phyloP scores from a whole-genome alignment of 1,140 invertebrate genomes.

The Ooceraea biroi region DNA sequence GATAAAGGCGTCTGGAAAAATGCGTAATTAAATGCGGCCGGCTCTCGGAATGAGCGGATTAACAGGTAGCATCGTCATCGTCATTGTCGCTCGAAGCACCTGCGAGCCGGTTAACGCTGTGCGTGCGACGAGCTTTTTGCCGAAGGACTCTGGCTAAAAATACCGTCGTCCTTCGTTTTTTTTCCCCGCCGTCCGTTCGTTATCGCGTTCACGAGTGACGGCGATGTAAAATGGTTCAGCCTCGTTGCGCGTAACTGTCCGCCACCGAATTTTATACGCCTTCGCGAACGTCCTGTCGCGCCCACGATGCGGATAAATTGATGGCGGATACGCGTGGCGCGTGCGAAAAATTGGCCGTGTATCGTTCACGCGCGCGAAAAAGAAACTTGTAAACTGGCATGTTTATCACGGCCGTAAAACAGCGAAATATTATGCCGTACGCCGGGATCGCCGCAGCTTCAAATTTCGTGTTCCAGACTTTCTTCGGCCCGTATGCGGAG shows the following conservation, averaged over 20 bases:
- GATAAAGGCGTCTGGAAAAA: conserved; percentile 12
- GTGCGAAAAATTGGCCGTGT: conserved; percentile 52
- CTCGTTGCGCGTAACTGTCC: conserved; percentile 46
- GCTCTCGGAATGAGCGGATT: background rate
- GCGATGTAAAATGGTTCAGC: conserved; percentile 38
- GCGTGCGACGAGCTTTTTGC: background rate
- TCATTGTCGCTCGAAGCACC: conserved; percentile 2
- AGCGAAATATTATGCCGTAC: conserved; percentile 11
- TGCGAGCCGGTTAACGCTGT: conserved; percentile 34
- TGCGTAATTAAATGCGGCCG: conserved; percentile 16
- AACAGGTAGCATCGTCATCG: background rate
- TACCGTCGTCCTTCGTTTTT: conserved; percentile 31
- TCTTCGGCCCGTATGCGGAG: background rate
- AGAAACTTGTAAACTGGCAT: conserved; percentile 24
- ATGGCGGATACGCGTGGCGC: conserved; percentile 6
- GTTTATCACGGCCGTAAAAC: conserved; percentile 46
- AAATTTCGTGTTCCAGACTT: background rate
- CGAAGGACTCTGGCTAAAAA: conserved; percentile 35
- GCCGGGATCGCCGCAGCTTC: background rate
- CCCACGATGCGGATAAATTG: conserved; percentile 7
- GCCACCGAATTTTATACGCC: conserved; percentile 53
- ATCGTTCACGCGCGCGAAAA: conserved; percentile 36
- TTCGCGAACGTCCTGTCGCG: conserved; percentile 35
- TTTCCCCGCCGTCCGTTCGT: conserved; percentile 31
- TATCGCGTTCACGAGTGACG: conserved; percentile 47